These are phyloP conservation scores for Eristalis arbustorum DNA, from an alignment of 2,888 invertebrate genomes.

Conservation along the genomic window DNA sequence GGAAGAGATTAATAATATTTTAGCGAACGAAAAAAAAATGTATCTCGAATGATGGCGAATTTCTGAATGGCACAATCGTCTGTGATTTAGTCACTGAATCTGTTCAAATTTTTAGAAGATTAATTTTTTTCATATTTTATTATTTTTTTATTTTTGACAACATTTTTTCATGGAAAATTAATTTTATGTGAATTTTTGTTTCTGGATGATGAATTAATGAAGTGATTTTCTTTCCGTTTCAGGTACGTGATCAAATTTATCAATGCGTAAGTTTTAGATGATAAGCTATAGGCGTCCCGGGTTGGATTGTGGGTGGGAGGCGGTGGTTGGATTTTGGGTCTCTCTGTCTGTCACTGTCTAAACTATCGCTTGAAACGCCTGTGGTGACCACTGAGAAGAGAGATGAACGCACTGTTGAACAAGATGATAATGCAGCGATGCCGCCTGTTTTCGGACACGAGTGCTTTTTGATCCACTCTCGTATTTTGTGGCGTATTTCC, in stretches of 20 bases:
- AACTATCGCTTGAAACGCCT: too few relatives aligned
- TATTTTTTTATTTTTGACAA: not conserved
- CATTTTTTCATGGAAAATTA: not conserved
- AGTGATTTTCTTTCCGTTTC: conserved; percentile 14
- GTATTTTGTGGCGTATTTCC: too few relatives aligned
- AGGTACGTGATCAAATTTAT: conserved; percentile 47
- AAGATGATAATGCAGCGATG: too few relatives aligned
- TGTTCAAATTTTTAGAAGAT: not conserved
- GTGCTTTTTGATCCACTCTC: too few relatives aligned
- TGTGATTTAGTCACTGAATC: not conserved
- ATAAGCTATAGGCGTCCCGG: not conserved
- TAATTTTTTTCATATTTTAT: not conserved
- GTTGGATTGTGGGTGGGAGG: not conserved
- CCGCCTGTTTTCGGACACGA: too few relatives aligned
- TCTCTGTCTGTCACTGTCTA: too few relatives aligned
- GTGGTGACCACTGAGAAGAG: too few relatives aligned
- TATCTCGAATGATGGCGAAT: not conserved
- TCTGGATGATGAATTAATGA: not conserved
- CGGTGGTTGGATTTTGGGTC: too few relatives aligned
- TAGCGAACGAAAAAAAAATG: not conserved
- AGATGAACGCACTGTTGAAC: too few relatives aligned
- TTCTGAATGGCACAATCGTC: not conserved
- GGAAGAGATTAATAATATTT: conserved; percentile 30
- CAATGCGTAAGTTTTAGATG: conserved; percentile 33
- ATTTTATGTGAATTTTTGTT: not conserved